These are phyloP conservation scores for Sebastes elongatus DNA, from an alignment of 2,797 vertebrate species.

Conservation along the genomic window DNA sequence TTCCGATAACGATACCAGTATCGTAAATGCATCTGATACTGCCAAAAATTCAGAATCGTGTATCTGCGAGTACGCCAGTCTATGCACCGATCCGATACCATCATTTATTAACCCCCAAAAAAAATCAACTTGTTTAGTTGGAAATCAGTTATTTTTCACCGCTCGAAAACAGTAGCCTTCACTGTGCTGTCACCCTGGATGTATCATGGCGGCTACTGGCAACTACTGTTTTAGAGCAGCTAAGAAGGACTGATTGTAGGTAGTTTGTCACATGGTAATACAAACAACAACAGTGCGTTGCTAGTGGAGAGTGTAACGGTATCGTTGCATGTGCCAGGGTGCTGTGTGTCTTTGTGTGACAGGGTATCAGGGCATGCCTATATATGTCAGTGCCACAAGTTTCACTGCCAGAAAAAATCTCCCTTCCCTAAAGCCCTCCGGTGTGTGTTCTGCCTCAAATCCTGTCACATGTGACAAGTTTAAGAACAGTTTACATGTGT, in stretches of 20 bases:
- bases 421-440: neutral
- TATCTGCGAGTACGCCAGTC: no score
- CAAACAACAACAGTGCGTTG: no score
- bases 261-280: no score
- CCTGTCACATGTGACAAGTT: slow-evolving; percentile 60
- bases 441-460: slow-evolving; percentile 42
- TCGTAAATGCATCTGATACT: accelerated
- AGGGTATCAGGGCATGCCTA: slow-evolving; percentile 13
- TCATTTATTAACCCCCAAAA: accelerated
- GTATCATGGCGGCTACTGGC: no score
- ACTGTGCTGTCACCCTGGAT: no score
- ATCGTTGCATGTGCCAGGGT: neutral
- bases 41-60: no score
- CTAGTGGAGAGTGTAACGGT: no score
- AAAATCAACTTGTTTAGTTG: no score
- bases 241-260: accelerated
- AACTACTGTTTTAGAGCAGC: no score
- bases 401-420: neutral
- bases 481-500: slow-evolving; percentile 59
- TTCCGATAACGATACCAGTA: no score
- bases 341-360: neutral
- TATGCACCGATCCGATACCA: no score
- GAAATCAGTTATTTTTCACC: accelerated
- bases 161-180: no score
- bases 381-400: slow-evolving; percentile 21